Evolutionary conservation across 2,888 invertebrate species (phyloP).

Genomic region (Buathra laborator): DNA sequence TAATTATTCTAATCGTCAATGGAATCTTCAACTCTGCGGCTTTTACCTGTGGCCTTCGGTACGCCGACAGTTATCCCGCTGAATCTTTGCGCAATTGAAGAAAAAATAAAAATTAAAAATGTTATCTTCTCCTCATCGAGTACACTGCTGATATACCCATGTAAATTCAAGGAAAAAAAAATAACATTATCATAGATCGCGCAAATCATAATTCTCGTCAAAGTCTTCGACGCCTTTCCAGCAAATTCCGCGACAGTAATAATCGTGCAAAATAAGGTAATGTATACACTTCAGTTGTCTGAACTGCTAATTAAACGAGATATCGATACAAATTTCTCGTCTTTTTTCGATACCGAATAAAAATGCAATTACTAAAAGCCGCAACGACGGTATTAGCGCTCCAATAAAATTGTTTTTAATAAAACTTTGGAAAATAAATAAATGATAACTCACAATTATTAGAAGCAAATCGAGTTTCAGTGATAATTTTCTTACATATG

Average conservation of each 20-base stretch:
- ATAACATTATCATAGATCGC: neutral
- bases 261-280: too few species aligned
- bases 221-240: too few species aligned
- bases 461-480: neutral
- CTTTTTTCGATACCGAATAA: neutral
- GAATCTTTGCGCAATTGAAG: slow-evolving; percentile 47
- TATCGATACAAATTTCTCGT: neutral
- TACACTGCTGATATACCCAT: neutral
- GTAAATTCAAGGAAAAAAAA: neutral
- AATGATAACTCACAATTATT: neutral
- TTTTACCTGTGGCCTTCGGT: slow-evolving; percentile 45
- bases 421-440: neutral
- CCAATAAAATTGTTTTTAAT: neutral
- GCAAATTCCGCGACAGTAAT: too few species aligned
- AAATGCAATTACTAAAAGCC: neutral
- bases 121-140: neutral
- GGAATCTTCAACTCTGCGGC: slow-evolving; percentile 16
- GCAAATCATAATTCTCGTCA: neutral
- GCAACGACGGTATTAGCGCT: neutral
- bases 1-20: slow-evolving; percentile 59
- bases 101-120: neutral
- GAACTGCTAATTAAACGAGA: neutral
- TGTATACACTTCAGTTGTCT: too few species aligned
- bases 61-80: slow-evolving; percentile 2
- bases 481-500: neutral